Percentiles rank a stretch among this genome's conserved stretches.
These are phyloP conservation scores for Tursiops truncatus DNA, from an alignment of 2,113 vertebrate genomes.

Conservation along the genomic window DNA sequence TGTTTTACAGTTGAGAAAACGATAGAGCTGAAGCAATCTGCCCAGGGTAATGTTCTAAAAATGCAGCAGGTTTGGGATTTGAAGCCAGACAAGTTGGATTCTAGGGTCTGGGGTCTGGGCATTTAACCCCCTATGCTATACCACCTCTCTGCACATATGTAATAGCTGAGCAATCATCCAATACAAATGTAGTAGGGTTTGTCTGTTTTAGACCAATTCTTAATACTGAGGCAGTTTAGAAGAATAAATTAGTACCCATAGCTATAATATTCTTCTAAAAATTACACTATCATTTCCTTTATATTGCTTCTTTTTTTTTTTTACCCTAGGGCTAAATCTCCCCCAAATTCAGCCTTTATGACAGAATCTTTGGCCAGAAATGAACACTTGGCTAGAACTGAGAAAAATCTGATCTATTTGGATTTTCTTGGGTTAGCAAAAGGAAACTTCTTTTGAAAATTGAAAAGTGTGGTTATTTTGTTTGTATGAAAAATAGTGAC, in stretches of 20 bases:
- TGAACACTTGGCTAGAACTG: neutral
- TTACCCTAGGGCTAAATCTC: neutral
- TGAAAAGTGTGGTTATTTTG: constrained; percentile 36
- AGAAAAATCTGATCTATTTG: neutral
- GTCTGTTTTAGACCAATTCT: constrained; percentile 59
- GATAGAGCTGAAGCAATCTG: neutral
- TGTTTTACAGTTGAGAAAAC: neutral
- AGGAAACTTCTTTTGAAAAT: constrained; percentile 17
- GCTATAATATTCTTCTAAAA: constrained; percentile 62
- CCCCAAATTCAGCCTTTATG: constrained; percentile 26
- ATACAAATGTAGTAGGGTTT: neutral
- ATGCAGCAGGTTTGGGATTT: neutral
- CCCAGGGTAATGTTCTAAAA: neutral
- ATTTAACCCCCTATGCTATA: neutral
- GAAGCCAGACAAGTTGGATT: neutral
- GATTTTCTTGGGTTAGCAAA: neutral
- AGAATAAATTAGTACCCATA: constrained; percentile 49
- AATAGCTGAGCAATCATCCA: neutral
- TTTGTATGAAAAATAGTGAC: neutral
- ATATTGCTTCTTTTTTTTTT: neutral
- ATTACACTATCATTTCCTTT: constrained; percentile 55
- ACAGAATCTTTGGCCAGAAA: constrained; percentile 27
- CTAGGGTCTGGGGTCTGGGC: neutral
- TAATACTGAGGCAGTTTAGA: constrained; percentile 43
- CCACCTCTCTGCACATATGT: neutral